These are phyloP conservation scores for Phyllopteryx taeniolatus DNA, from an alignment of 2,113 vertebrate genomes.

Conservation along the genomic window DNA sequence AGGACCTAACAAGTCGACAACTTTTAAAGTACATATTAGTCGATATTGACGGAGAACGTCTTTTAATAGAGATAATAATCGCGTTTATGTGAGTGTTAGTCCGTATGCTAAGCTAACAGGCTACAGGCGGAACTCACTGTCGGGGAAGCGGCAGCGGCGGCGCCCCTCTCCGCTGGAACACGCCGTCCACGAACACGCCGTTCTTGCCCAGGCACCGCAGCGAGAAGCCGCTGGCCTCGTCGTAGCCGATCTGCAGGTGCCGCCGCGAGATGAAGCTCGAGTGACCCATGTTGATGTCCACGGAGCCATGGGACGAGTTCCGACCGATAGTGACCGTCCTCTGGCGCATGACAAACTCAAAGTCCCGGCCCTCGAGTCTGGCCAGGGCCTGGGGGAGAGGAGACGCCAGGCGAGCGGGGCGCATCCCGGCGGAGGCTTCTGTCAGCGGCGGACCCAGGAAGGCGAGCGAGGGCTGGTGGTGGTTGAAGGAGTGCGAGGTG, in stretches of 20 bases:
- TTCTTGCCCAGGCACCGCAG: slow-evolving; percentile 91
- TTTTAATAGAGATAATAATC: not conserved
- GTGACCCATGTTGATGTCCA: slow-evolving; percentile 97
- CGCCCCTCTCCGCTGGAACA: slow-evolving; percentile 92
- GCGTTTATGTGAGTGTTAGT: not conserved
- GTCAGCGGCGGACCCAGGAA: slow-evolving; percentile 48
- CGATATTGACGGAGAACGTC: not conserved
- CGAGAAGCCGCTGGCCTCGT: slow-evolving; percentile 82
- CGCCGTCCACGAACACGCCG: slow-evolving; percentile 92
- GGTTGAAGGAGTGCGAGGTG: slow-evolving; percentile 63
- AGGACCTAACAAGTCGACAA: not conserved
- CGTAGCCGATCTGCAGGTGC: slow-evolving; percentile 90
- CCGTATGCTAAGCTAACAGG: slow-evolving; percentile 24
- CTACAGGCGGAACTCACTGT: slow-evolving; percentile 78
- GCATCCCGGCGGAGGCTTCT: slow-evolving; percentile 47
- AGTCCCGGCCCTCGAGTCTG: slow-evolving; percentile 80
- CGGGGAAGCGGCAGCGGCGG: slow-evolving; percentile 84
- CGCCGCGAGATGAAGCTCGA: slow-evolving; percentile 97
- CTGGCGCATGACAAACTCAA: slow-evolving; percentile 96
- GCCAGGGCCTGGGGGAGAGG: slow-evolving; percentile 70
- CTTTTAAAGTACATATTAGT: not conserved
- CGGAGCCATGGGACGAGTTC: slow-evolving; percentile 94
- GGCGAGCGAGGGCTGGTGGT: slow-evolving; percentile 59
- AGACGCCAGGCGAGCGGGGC: slow-evolving; percentile 62
- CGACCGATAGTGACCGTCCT: slow-evolving; percentile 91